Conservation (phyloP, 1,140 invertebrate species). For the Araneus ventricosus region DNA sequence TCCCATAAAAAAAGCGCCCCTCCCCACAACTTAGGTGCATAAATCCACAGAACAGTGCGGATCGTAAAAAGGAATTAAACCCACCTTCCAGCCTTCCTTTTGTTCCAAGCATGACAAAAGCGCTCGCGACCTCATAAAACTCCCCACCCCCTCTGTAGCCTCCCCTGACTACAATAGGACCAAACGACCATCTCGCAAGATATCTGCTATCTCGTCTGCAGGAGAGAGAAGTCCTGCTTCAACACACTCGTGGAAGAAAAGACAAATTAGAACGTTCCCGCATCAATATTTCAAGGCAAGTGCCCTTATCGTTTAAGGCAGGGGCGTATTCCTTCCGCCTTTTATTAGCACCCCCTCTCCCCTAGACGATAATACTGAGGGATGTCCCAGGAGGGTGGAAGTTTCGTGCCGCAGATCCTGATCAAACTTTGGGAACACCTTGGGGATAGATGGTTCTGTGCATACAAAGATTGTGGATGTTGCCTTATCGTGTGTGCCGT, state of each 20-base stretch:
- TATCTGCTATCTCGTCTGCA: constrained; percentile 48
- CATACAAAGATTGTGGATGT: constrained; percentile 11
- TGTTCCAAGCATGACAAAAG: constrained; percentile 61
- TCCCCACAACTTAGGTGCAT: constrained; percentile 15
- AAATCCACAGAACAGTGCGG: constrained; percentile 35
- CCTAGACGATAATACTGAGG: constrained; percentile 20
- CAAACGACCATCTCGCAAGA: not conserved
- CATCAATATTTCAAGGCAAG: constrained; percentile 69
- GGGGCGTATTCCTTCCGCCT: not conserved
- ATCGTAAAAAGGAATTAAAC: constrained; percentile 71
- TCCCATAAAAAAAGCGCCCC: not conserved
- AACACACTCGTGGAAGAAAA: constrained; percentile 35
- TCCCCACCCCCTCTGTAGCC: not conserved
- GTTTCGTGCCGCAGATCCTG: not conserved
- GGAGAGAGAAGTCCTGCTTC: not conserved
- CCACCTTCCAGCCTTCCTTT: constrained; percentile 24
- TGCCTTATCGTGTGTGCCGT: not conserved
- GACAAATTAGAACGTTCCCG: constrained; percentile 69
- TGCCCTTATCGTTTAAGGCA: constrained; percentile 58
- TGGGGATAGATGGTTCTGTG: not conserved
- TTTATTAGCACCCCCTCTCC: constrained; percentile 45
- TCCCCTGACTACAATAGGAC: not conserved
- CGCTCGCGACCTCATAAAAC: constrained; percentile 64
- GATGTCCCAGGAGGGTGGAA: constrained; percentile 29
- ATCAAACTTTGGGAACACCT: constrained; percentile 36